Evolutionary conservation across 2,113 vertebrate genomes (phyloP), one percentile per base, ranked within the genome.

Genomic region (Leptobrachium ailaonicum): DNA sequence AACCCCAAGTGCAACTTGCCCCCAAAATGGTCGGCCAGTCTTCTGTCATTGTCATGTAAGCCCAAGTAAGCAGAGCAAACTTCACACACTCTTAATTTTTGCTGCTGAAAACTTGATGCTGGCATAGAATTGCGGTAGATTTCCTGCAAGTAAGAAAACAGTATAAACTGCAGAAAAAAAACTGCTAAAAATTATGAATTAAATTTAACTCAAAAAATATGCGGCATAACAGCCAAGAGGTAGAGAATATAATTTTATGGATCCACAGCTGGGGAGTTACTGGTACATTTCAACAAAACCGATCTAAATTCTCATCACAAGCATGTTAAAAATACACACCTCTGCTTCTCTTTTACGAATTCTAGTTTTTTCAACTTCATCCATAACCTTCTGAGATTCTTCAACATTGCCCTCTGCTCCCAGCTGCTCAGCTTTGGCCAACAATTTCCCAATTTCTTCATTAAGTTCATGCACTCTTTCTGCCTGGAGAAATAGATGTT

Each of bases 81-180:
- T 87, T 99, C 98, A 87, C 98, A 99, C 66, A 99, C 98, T 1
- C 98, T 88, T 50, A 99, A 92, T 85, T 99, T 99, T 90, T 99
- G 98, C 87, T 99, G 98, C 47, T 99, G 98, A 86, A 99, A 99
- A 90, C 97, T 99, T 82, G 98, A 99, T 47, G 98, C 98, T 56
- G 98, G 98, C 98, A 99, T 99, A 1, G 98, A 99, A 91, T 98
- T 99, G 82, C 97, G 93, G 89, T 99, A 99, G 11, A 99, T 90
- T 86, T 99, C 98, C 98, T 99, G 87, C 41, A 83, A 79, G 6
- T 73, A 80, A 73, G 84, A 71, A 47, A n/a, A 79, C 2, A 0
- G 47, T 8, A 50, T 50, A 50, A 50, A 50, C 8, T 32, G 20
- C 20, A 32, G 20, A 32, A 32, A 32, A 32, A 32, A 32, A 32